phyloP scores from a whole-genome alignment of 2,888 invertebrate genomes.

The Salticus scenicus region DNA sequence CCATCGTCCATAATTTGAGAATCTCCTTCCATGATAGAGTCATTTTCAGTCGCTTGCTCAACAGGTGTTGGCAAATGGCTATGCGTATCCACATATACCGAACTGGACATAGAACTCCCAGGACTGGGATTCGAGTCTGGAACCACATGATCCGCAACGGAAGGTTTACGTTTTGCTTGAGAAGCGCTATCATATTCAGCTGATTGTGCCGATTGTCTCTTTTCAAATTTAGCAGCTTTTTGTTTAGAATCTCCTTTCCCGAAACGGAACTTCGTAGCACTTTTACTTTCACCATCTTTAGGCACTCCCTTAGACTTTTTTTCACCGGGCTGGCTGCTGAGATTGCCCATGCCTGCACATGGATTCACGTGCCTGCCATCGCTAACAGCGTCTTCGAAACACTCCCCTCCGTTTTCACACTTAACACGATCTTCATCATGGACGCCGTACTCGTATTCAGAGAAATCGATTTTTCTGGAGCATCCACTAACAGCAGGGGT shows the following conservation, averaged over 20 bases:
- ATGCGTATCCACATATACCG: constrained; percentile 68
- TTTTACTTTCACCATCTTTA: not conserved
- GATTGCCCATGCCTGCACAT: constrained; percentile 55
- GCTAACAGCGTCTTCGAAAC: not conserved
- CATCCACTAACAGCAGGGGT: constrained; percentile 26
- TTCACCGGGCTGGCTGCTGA: constrained; percentile 66
- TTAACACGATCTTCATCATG: not conserved
- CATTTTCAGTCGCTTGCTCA: constrained; percentile 35
- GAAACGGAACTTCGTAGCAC: constrained; percentile 49
- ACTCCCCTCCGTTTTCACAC: not conserved
- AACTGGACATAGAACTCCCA: constrained; percentile 68
- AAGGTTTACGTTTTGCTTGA: not conserved
- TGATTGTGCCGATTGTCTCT: not conserved
- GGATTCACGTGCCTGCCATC: not conserved
- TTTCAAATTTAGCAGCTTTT: not conserved
- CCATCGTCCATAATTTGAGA: constrained; percentile 62
- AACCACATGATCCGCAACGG: not conserved
- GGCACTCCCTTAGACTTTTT: constrained; percentile 43
- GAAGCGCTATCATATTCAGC: not conserved
- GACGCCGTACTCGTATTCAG: constrained; percentile 30
- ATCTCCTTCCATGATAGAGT: constrained; percentile 46
- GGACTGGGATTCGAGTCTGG: constrained; percentile 63
- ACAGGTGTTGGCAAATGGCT: constrained; percentile 68
- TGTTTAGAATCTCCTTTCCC: constrained; percentile 41
- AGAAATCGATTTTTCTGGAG: constrained; percentile 49